phyloP scores from a whole-genome alignment of 2,113 vertebrate species.

The Ceratotherium simum region DNA sequence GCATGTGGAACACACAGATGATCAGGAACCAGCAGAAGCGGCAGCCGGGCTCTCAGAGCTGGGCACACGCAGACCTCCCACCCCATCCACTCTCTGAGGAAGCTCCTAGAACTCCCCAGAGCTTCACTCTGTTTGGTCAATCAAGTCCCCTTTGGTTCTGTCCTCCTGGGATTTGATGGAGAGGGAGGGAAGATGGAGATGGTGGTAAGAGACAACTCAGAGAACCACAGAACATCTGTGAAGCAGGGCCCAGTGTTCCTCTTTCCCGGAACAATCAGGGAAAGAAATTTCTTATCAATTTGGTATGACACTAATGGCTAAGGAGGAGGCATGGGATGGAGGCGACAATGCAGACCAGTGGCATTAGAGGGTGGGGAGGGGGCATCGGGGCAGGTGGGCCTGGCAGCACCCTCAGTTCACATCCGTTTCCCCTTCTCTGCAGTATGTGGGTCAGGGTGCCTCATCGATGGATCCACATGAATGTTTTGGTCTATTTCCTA shows the following conservation, averaged over 20 bases:
- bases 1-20: rapidly evolving
- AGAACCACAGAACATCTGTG: neutral
- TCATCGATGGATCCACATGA: rapidly evolving
- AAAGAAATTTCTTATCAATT: neutral
- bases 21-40: neutral
- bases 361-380: too few species aligned
- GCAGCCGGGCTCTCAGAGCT: neutral
- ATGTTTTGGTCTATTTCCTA: neutral
- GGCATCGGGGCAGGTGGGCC: rapidly evolving
- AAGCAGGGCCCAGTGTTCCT: too few species aligned
- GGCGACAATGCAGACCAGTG: rapidly evolving
- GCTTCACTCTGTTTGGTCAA: neutral
- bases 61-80: too few species aligned
- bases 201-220: neutral
- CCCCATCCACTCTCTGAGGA: neutral
- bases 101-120: neutral
- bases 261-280: neutral
- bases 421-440: too few species aligned
- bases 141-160: neutral
- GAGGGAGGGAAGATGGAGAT: rapidly evolving
- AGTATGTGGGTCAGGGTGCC: rapidly evolving
- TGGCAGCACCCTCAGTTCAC: neutral
- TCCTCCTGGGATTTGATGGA: neutral
- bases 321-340: neutral
- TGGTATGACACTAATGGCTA: neutral